phyloP scores from a whole-genome alignment of 2,113 vertebrate genomes.

The Datnioides undecimradiatus region DNA sequence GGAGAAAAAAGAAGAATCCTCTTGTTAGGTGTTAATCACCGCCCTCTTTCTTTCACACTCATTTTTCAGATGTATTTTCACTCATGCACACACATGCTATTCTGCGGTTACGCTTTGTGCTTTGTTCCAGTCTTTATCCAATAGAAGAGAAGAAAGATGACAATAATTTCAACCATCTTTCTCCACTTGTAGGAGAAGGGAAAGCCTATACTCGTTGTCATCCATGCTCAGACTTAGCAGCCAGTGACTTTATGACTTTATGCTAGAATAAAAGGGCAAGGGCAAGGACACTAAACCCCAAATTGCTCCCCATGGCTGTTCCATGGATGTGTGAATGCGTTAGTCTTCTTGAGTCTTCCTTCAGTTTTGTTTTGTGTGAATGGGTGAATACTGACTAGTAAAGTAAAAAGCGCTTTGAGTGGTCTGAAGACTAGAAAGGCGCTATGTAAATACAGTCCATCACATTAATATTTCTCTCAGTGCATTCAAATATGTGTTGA shows the following conservation, averaged over 20 bases:
- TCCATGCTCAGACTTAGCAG: neutral
- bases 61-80: neutral
- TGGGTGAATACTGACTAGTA: too few species aligned
- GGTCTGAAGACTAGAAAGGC: too few species aligned
- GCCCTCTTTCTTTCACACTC: neutral
- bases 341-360: too few species aligned
- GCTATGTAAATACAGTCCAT: too few species aligned
- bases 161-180: conserved; percentile 6
- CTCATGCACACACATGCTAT: neutral
- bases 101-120: neutral
- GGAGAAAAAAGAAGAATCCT: conserved; percentile 33
- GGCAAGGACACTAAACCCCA: too few species aligned
- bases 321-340: too few species aligned
- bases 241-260: neutral
- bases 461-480: too few species aligned
- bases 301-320: too few species aligned
- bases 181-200: neutral
- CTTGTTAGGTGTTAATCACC: conserved; percentile 47
- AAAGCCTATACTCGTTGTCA: neutral
- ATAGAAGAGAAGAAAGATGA: conserved; percentile 19
- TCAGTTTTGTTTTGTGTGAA: too few species aligned
- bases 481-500: too few species aligned
- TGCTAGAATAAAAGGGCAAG: too few species aligned
- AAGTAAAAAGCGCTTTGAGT: too few species aligned
- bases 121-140: conserved; percentile 39